phyloP scores from a whole-genome alignment of 2,888 invertebrate species.

The Drosophila fungiperda region DNA sequence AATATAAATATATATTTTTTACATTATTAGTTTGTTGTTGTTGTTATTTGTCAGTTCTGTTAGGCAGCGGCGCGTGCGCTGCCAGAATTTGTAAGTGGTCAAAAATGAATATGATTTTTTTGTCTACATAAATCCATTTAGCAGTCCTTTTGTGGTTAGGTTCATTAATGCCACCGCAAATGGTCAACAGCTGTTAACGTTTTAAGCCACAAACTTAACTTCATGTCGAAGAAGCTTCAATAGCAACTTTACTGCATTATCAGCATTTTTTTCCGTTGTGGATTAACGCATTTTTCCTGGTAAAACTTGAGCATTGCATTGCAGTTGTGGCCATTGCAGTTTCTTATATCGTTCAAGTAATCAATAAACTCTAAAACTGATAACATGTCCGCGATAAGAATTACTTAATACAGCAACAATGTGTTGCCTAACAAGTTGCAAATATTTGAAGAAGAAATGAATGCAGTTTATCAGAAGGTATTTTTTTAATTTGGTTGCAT shows the following conservation, averaged over 20 bases:
- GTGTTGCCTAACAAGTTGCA: constrained; percentile 11
- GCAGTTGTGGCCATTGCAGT: constrained; percentile 51
- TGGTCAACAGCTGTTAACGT: constrained; percentile 74
- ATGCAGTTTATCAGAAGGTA: constrained; percentile 13
- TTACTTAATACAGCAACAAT: not conserved
- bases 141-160: constrained; percentile 69
- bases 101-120: constrained; percentile 34
- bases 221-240: constrained; percentile 11
- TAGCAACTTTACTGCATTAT: constrained; percentile 57
- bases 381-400: constrained; percentile 37
- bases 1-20: constrained; percentile 37
- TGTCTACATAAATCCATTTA: constrained; percentile 17
- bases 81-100: constrained; percentile 69
- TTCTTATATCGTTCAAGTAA: constrained; percentile 29
- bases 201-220: constrained; percentile 25
- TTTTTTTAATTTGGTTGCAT: constrained; percentile 21
- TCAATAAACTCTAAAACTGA: constrained; percentile 51
- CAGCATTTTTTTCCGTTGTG: constrained; percentile 40
- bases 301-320: constrained; percentile 57
- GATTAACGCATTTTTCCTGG: constrained; percentile 56
- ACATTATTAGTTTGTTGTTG: constrained; percentile 28
- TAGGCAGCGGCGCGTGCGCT: constrained; percentile 56
- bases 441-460: not conserved
- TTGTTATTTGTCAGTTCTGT: constrained; percentile 26
- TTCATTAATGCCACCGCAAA: constrained; percentile 59